Conservation (phyloP, 2,888 invertebrate species). For the Papilio elwesi region DNA sequence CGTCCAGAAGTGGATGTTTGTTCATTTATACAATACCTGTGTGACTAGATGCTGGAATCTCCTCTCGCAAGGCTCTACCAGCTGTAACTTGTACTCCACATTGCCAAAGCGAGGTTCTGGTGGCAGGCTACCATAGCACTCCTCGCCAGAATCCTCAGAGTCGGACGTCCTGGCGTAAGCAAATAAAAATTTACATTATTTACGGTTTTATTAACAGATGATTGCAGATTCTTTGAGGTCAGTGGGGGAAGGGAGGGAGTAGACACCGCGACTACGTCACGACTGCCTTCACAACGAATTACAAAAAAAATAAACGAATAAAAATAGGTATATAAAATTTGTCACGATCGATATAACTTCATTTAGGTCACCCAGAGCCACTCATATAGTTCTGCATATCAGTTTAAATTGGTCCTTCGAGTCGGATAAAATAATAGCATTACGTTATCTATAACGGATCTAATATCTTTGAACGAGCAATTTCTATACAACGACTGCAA, state of each 20-base stretch:
- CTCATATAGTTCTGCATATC: too few species aligned
- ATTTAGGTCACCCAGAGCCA: too few species aligned
- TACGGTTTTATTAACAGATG: too few species aligned
- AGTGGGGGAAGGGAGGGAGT: too few species aligned
- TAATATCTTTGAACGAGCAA: too few species aligned
- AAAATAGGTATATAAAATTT: background rate
- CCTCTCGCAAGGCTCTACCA: conserved; percentile 95
- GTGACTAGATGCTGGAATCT: conserved; percentile 97
- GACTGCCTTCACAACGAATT: background rate
- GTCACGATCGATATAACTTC: background rate
- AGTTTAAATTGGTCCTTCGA: conserved; percentile 1
- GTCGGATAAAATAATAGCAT: background rate
- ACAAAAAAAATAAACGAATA: too few species aligned
- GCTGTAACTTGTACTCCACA: conserved; percentile 97
- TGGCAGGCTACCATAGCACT: conserved; percentile 85
- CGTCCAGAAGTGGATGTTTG: too few species aligned
- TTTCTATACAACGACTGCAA: too few species aligned
- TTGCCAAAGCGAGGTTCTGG: conserved; percentile 98
- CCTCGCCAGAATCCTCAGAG: conserved; percentile 71
- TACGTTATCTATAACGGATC: too few species aligned
- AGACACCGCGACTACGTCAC: too few species aligned
- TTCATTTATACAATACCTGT: conserved; percentile 85
- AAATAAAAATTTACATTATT: background rate
- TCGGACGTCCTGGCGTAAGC: conserved; percentile 65
- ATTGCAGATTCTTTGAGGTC: too few species aligned